phyloP scores from a whole-genome alignment of 2,113 vertebrate species.

The Pagrus major region DNA sequence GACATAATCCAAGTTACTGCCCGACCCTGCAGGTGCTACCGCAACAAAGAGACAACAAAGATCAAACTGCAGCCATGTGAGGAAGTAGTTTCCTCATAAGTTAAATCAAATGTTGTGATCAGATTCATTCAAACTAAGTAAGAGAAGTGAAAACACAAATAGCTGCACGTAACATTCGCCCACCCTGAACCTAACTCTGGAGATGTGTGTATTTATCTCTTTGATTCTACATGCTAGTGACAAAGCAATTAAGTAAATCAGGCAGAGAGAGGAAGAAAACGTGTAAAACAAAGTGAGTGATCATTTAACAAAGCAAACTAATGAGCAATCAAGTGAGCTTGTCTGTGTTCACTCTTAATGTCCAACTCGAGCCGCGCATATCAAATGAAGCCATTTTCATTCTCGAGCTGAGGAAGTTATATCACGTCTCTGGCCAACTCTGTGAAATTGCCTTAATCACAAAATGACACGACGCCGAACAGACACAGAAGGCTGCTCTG shows the following conservation, averaged over 20 bases:
- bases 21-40: too few species aligned
- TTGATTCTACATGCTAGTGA: background rate
- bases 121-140: background rate
- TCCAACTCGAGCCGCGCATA: constrained; percentile 1
- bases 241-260: constrained; percentile 37
- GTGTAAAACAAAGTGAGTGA: constrained; percentile 42
- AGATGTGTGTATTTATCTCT: constrained; percentile 22
- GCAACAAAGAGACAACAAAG: too few species aligned
- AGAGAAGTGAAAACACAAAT: background rate
- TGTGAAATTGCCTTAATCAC: background rate
- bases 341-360: constrained; percentile 6
- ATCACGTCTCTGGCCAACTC: constrained; percentile 13
- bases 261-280: constrained; percentile 3
- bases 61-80: background rate
- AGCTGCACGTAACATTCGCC: background rate
- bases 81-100: background rate
- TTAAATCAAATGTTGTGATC: background rate
- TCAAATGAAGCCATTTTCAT: background rate
- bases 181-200: background rate
- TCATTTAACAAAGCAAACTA: constrained; percentile 53
- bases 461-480: background rate
- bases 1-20: too few species aligned
- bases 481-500: constrained; percentile 1
- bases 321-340: constrained; percentile 49
- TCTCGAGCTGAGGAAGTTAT: background rate